phyloP scores from a whole-genome alignment of 2,888 invertebrate genomes.

The Pyrrhosoma nymphula region DNA sequence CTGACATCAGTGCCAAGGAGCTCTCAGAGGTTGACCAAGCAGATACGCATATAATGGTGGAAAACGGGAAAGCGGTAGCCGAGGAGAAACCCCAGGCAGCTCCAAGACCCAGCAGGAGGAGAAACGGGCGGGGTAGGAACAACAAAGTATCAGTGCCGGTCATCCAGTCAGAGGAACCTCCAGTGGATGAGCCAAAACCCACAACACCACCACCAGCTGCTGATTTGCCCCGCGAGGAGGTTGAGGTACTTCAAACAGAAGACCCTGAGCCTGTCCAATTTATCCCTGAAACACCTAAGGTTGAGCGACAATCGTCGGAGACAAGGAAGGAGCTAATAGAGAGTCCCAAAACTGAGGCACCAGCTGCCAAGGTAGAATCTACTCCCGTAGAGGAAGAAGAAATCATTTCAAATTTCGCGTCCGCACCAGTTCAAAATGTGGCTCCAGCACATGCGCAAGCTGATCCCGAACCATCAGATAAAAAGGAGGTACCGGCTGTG shows the following conservation, averaged over 20 bases:
- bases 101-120: neutral
- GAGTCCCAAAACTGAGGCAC: neutral
- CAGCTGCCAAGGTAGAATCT: neutral
- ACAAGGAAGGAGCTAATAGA: neutral
- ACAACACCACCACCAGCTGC: neutral
- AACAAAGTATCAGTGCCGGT: neutral
- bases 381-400: neutral
- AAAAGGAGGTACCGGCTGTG: neutral
- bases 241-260: neutral
- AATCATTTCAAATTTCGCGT: neutral
- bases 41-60: neutral
- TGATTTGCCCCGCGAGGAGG: neutral
- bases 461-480: neutral
- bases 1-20: slow-evolving; percentile 67
- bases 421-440: neutral
- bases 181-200: neutral
- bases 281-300: neutral
- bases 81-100: neutral
- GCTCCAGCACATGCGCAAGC: neutral
- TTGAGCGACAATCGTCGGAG: neutral
- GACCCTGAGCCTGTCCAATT: neutral
- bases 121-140: neutral
- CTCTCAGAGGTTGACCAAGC: neutral
- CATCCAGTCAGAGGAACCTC: neutral
- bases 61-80: neutral